phyloP scores from a whole-genome alignment of 2,888 invertebrate genomes.

The Nemotelus nigrinus region DNA sequence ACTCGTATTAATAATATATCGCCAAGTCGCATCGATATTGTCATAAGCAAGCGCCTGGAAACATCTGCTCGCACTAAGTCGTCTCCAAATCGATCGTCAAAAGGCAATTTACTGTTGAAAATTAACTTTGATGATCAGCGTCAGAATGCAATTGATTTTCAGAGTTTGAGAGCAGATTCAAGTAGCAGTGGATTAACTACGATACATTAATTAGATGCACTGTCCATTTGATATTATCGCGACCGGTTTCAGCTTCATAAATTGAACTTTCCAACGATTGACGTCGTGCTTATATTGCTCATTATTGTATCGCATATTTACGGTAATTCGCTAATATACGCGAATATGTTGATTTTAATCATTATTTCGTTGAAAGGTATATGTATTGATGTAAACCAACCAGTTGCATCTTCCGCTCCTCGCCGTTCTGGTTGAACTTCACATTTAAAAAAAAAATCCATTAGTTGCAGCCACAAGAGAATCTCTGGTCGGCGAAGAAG shows the following conservation, averaged over 20 bases:
- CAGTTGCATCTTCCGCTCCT: too few relatives aligned
- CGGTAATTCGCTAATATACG: background rate
- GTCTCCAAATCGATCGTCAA: constrained; percentile 22
- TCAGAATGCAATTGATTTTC: background rate
- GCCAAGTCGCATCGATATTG: too few relatives aligned
- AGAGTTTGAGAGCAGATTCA: background rate
- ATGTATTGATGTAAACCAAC: too few relatives aligned
- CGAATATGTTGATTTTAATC: background rate
- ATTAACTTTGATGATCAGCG: constrained; percentile 20
- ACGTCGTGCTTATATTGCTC: background rate
- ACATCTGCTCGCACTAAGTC: background rate
- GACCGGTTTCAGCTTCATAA: constrained; percentile 19
- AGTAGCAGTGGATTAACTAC: constrained; percentile 16
- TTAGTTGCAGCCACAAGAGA: too few relatives aligned
- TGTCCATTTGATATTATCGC: constrained; percentile 26
- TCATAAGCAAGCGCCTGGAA: background rate
- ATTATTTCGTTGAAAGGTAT: too few relatives aligned
- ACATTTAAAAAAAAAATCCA: too few relatives aligned
- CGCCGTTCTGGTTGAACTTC: too few relatives aligned
- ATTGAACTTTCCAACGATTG: constrained; percentile 30
- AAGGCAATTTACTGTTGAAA: background rate
- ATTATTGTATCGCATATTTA: background rate
- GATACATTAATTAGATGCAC: constrained; percentile 5
- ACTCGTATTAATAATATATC: too few relatives aligned
- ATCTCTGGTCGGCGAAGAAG: background rate